These are phyloP conservation scores for Loris lydekkerianus DNA, from an alignment of 2,797 vertebrate species.

Conservation along the genomic window DNA sequence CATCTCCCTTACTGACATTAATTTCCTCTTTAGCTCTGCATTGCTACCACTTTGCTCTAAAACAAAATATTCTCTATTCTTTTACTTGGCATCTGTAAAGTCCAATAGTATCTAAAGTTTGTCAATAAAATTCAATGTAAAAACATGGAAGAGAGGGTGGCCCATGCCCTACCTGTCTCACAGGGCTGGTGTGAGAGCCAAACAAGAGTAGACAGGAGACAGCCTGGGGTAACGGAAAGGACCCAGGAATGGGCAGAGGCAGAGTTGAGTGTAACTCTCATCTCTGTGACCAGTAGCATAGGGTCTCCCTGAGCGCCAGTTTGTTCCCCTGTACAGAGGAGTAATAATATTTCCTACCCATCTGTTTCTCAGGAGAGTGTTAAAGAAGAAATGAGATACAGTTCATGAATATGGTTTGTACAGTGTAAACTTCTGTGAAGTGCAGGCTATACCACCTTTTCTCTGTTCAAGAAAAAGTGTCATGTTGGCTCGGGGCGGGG, in stretches of 20 bases:
- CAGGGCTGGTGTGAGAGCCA: neutral
- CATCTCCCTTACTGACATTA: neutral
- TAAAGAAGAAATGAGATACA: neutral
- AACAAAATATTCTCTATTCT: neutral
- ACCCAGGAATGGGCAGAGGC: too few relatives aligned
- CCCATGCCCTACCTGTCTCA: neutral
- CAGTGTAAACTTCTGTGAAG: neutral
- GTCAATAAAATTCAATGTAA: neutral
- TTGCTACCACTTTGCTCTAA: neutral
- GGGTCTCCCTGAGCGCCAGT: neutral
- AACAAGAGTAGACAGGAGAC: neutral
- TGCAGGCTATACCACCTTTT: constrained; percentile 1
- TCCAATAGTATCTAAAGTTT: neutral
- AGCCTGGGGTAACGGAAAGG: neutral
- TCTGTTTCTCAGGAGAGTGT: neutral
- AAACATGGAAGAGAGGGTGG: neutral
- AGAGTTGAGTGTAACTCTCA: neutral
- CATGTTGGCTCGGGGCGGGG: constrained; percentile 22
- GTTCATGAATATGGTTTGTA: neutral
- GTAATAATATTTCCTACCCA: neutral
- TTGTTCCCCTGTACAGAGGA: neutral
- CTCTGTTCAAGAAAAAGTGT: constrained; percentile 47
- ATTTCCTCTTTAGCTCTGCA: neutral
- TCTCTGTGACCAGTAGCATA: neutral
- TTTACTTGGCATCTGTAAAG: neutral